Evolutionary conservation across 1,140 invertebrate genomes (phyloP).

Genomic region (Saccostrea echinata): DNA sequence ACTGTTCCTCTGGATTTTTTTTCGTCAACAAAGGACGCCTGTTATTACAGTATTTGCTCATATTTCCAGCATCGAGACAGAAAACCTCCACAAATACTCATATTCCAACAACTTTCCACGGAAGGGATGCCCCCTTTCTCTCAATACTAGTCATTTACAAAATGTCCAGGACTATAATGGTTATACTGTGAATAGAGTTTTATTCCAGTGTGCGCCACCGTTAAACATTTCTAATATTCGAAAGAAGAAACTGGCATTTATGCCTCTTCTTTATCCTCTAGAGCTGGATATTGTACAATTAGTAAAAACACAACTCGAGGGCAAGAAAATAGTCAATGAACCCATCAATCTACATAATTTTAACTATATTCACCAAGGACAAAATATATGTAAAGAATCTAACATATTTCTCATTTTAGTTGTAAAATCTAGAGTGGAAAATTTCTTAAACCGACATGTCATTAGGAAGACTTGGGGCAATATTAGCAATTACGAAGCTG

Average conservation of each 20-base stretch:
- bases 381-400: background rate
- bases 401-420: slow-evolving; percentile 34
- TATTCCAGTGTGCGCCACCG: background rate
- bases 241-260: slow-evolving; percentile 3
- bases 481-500: background rate
- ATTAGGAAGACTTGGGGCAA: slow-evolving; percentile 52
- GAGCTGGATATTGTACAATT: slow-evolving; percentile 14
- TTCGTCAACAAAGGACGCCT: background rate
- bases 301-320: background rate
- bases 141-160: background rate
- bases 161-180: background rate
- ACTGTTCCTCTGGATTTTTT: background rate
- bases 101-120: background rate
- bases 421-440: slow-evolving; percentile 45
- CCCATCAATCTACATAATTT: slow-evolving; percentile 44
- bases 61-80: background rate
- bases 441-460: slow-evolving; percentile 12
- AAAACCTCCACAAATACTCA: background rate
- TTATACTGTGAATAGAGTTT: background rate
- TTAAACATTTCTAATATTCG: slow-evolving; percentile 3
- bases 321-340: background rate
- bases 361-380: slow-evolving; percentile 25
- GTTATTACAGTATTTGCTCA: background rate
- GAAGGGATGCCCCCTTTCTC: background rate
- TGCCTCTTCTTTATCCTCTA: slow-evolving; percentile 22